Evolutionary conservation across 2,797 vertebrate species (phyloP), one percentile per base, ranked within the genome.

Genomic region (Ptychobarbus kaznakovi): DNA sequence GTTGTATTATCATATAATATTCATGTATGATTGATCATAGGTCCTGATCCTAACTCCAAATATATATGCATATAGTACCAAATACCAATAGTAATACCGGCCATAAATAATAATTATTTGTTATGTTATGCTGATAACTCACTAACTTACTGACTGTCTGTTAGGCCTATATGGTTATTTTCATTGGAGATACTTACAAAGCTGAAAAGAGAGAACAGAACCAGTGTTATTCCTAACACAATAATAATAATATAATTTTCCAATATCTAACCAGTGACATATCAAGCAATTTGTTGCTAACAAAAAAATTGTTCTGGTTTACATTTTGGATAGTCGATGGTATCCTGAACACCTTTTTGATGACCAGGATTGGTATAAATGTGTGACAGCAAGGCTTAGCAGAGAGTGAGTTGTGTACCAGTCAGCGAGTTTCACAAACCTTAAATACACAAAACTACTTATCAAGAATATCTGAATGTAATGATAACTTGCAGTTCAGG

Each of bases 141-240:
- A 56, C 18, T 25, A 6, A 25, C 32, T 32, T 32, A 32, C n/a
- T 15, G 13, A 32, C 13, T 65, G 28, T 28, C 63, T 65, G 63
- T 65, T 16, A 65, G 2, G 63, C 2, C 63, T 65, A 7, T 63
- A 13, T 63, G 58, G n/a, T 25, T 63, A 63, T 98, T 96, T 97
- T 98, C 98, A 99, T 99, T 93, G 92, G 95, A 92, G 88, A 51
- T 49, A 88, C 88, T 96, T 96, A 92, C 91, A 91, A 90, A 93
- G 87, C 93, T 95, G 88, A 25, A 66, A 80, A 89, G 53, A 88
- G 65, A 69, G 18, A 81, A 83, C 35, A 40, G 42, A 66, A 84
- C 12, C 18, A 68, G 16, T 40, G 74, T 66, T 61, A 73, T 22
- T 28, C 8, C 38, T 46, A 81, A 46, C 38, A 16, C 25, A 63